Conservation (phyloP, 2,797 vertebrate genomes). For the Meda fulgida region DNA sequence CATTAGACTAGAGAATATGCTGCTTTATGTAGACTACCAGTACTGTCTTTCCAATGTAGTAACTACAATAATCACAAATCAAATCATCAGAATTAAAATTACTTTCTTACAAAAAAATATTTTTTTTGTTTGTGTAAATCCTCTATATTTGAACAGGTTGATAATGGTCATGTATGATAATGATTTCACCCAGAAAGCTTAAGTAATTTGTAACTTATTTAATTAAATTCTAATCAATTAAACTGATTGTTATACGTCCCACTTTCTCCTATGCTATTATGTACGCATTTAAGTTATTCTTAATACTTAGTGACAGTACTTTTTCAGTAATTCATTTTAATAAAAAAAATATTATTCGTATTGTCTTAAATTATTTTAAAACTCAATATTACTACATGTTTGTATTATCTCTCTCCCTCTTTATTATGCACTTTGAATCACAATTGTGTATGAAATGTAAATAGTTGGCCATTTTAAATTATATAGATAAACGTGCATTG, state of each 20-base stretch:
- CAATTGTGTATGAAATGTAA: neutral
- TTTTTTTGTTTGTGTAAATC: too few relatives aligned
- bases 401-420: neutral
- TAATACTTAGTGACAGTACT: neutral
- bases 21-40: neutral
- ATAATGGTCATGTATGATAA: too few relatives aligned
- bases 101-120: neutral
- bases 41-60: neutral
- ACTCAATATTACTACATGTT: neutral
- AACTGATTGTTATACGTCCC: neutral
- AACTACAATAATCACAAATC: neutral
- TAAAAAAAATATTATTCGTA: too few relatives aligned
- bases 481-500: neutral
- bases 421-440: neutral
- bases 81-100: neutral
- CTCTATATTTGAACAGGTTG: too few relatives aligned
- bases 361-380: neutral
- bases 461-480: neutral
- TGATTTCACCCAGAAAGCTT: neutral
- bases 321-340: neutral
- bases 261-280: neutral
- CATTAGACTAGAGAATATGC: neutral
- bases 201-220: neutral
- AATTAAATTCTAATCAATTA: neutral
- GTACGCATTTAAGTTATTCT: neutral